phyloP scores from a whole-genome alignment of 2,888 invertebrate species.

The Lepidochitona cinerea region DNA sequence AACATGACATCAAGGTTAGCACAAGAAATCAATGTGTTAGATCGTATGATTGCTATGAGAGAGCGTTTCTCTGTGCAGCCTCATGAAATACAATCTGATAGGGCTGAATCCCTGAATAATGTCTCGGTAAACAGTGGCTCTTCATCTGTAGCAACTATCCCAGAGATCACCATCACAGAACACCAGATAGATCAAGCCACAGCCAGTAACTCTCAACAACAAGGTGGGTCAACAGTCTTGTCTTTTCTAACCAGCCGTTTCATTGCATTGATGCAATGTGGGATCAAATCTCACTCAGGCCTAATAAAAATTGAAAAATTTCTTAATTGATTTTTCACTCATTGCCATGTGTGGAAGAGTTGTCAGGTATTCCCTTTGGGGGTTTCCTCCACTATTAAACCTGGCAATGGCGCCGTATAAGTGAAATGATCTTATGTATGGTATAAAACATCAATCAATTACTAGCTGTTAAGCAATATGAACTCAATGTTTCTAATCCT shows the following conservation, averaged over 20 bases:
- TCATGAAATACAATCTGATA: slow-evolving; percentile 38
- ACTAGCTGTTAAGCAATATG: too few species aligned
- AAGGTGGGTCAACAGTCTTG: background rate
- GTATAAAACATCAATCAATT: background rate
- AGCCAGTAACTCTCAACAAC: background rate
- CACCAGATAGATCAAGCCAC: slow-evolving; percentile 3
- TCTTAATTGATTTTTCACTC: too few species aligned
- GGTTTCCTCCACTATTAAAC: too few species aligned
- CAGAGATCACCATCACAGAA: slow-evolving; percentile 20
- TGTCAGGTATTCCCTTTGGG: too few species aligned
- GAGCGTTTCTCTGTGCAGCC: slow-evolving; percentile 50
- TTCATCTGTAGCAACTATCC: background rate
- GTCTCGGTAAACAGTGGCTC: background rate
- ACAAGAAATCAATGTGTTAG: slow-evolving; percentile 50
- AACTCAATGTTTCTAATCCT: too few species aligned
- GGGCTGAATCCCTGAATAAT: slow-evolving; percentile 11
- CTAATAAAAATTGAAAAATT: too few species aligned
- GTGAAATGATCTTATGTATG: background rate
- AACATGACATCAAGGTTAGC: slow-evolving; percentile 45
- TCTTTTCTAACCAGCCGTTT: background rate
- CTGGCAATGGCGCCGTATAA: too few species aligned
- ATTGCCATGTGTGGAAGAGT: too few species aligned
- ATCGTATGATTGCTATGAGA: slow-evolving; percentile 48
- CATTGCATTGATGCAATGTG: background rate
- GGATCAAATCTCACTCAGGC: background rate